Evolutionary conservation across 2,113 vertebrate genomes (phyloP).

Genomic region (Origma solitaria): DNA sequence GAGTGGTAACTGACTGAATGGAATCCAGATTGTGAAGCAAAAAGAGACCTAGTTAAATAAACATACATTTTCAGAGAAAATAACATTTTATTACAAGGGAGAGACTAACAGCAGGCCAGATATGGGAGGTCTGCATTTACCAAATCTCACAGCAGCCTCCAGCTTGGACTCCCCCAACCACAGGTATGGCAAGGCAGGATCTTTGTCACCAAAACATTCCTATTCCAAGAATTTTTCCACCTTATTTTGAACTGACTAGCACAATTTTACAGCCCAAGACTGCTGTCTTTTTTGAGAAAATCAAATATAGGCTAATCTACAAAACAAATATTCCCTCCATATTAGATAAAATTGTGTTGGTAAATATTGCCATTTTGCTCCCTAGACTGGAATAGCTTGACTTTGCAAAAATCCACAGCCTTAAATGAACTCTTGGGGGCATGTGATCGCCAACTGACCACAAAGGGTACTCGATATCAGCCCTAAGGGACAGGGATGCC

Average conservation of each 20-base stretch:
- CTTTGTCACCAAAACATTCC: not conserved
- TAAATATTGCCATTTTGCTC: not conserved
- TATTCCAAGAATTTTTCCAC: not conserved
- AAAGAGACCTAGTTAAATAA: conserved; percentile 80
- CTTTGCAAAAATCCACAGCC: conserved; percentile 6
- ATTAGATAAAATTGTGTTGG: not conserved
- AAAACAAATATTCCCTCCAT: conserved; percentile 1
- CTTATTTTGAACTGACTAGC: not conserved
- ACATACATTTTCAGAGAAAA: conserved; percentile 77
- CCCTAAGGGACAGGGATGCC: not conserved
- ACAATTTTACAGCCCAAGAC: not conserved
- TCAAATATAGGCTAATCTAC: not conserved
- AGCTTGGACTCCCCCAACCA: not conserved
- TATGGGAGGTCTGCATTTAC: not conserved
- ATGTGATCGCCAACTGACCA: not conserved
- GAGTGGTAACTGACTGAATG: conserved; percentile 86
- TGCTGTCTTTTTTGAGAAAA: not conserved
- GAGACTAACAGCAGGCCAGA: conserved; percentile 63
- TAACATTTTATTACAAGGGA: conserved; percentile 70
- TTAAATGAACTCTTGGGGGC: not conserved
- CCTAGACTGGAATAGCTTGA: not conserved
- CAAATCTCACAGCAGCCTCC: not conserved
- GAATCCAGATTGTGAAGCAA: conserved; percentile 80
- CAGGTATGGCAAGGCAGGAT: not conserved
- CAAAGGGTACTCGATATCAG: not conserved